Evolutionary conservation across 2,888 invertebrate species (phyloP), one percentile per base, ranked within the genome.

Genomic region (Caenorhabditis sulstoni): DNA sequence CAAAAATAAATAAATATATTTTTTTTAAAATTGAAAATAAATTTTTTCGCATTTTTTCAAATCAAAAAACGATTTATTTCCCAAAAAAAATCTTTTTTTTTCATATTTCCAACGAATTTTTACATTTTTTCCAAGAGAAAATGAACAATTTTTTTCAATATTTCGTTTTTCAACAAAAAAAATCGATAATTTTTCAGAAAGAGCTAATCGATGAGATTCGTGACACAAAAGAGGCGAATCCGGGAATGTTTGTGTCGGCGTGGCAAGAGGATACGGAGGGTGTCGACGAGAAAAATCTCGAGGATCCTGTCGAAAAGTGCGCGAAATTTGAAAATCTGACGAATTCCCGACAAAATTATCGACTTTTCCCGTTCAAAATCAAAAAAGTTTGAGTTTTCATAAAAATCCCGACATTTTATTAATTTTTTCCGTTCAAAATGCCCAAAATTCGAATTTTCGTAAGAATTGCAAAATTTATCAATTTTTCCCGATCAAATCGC

Each of bases 241-340:
- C 87, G 9, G 85, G 82, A 61, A 87, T 89, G 88, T 89, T 89
- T 59, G 87, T 89, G 4, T 87, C 87, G 8, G 87, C 87, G 2
- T 88, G 87, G 87, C 86, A 88, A 61, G 87, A 87, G 11, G 87
- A 89, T 47, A 82, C 81, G 20, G 81, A 83, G 35, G 89, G 85
- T 11, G 67, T 88, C n/a, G 74, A 66, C 7, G 71, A 79, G 58
- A 85, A 87, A 47, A 61, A 84, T 44, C 20, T 84, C 23, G 71
- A 77, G n/a, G 84, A 88, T 62, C 85, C 86, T 0, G 50, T 74
- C 8, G 88, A 88, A 67, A 82, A 81, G 76, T 87, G 76, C 35
- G 49, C 49, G 5, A 37, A 5, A 5, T 37, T 29, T 29, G 16
- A n/a, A 47, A 3, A 47, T 47, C 20, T 37, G 37, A 11, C 37